phyloP scores from a whole-genome alignment of 2,888 invertebrate species.

The Halocaridina rubra region DNA sequence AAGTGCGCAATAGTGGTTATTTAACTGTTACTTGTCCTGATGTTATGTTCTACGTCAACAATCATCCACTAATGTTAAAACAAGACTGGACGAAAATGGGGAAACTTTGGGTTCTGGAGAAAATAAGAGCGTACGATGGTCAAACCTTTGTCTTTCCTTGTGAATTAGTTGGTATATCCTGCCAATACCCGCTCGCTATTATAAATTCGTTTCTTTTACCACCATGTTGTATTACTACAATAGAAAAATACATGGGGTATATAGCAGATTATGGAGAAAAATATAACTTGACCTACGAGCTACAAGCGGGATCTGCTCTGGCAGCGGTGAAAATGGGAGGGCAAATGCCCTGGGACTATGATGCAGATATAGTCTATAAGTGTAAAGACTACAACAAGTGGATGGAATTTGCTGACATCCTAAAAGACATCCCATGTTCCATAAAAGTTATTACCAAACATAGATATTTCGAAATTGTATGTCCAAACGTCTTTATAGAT shows the following conservation, averaged over 20 bases:
- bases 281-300: slow-evolving; percentile 65
- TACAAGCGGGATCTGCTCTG: slow-evolving; percentile 66
- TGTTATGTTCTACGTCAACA: slow-evolving; percentile 66
- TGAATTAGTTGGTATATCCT: not conserved
- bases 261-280: slow-evolving; percentile 64
- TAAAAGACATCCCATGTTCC: slow-evolving; percentile 24
- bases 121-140: not conserved
- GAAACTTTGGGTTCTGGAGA: slow-evolving; percentile 3
- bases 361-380: slow-evolving; percentile 66
- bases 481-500: not conserved
- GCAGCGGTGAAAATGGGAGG: slow-evolving; percentile 67
- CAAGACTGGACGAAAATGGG: slow-evolving; percentile 11
- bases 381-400: slow-evolving; percentile 45
- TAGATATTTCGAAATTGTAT: not conserved
- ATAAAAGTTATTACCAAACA: not conserved
- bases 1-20: slow-evolving; percentile 59
- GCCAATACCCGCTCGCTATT: not conserved
- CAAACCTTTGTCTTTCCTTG: not conserved
- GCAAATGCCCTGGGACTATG: slow-evolving; percentile 67
- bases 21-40: slow-evolving; percentile 66
- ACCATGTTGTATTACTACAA: slow-evolving; percentile 65
- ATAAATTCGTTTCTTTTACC: slow-evolving; percentile 63
- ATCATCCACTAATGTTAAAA: not conserved
- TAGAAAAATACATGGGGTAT: slow-evolving; percentile 64
- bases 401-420: slow-evolving; percentile 22